Conservation (phyloP, 2,113 vertebrate genomes). For the Campylomormyrus numenius region DNA sequence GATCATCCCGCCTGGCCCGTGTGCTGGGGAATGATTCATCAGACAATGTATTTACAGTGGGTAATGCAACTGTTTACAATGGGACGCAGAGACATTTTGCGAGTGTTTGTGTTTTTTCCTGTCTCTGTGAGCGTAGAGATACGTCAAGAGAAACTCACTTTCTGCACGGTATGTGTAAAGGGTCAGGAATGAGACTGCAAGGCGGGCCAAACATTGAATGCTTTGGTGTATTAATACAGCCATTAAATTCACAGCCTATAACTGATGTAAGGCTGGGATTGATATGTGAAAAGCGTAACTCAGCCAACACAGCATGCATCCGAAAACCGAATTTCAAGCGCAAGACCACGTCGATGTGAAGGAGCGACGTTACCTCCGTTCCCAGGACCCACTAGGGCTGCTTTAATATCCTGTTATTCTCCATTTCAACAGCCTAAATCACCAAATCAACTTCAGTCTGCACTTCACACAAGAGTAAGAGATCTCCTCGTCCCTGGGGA, state of each 20-base stretch:
- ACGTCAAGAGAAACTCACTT: background rate
- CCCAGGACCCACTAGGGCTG: conserved; percentile 20
- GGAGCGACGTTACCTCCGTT: conserved; percentile 22
- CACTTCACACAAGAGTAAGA: conserved; percentile 3
- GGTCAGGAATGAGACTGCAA: conserved; percentile 17
- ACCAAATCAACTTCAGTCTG: background rate
- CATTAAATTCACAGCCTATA: conserved; percentile 39
- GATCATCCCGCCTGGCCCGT: background rate
- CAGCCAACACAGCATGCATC: conserved; percentile 29
- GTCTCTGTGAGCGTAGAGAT: conserved; percentile 49
- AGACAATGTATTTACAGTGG: conserved; percentile 47
- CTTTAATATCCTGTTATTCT: conserved; percentile 46
- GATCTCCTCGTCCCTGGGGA: background rate
- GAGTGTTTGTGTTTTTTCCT: conserved; percentile 42
- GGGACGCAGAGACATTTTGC: conserved; percentile 40
- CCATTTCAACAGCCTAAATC: conserved; percentile 13
- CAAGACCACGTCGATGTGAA: conserved; percentile 21
- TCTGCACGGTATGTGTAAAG: conserved; percentile 34
- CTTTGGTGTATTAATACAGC: conserved; percentile 27
- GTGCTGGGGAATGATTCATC: conserved; percentile 26
- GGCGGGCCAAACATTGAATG: conserved; percentile 32
- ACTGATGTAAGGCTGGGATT: conserved; percentile 26
- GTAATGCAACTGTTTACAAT: conserved; percentile 50
- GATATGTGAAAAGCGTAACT: conserved; percentile 14
- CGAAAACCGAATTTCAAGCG: conserved; percentile 21